Evolutionary conservation across 2,888 invertebrate species (phyloP).

Genomic region (Conistra vaccinii): DNA sequence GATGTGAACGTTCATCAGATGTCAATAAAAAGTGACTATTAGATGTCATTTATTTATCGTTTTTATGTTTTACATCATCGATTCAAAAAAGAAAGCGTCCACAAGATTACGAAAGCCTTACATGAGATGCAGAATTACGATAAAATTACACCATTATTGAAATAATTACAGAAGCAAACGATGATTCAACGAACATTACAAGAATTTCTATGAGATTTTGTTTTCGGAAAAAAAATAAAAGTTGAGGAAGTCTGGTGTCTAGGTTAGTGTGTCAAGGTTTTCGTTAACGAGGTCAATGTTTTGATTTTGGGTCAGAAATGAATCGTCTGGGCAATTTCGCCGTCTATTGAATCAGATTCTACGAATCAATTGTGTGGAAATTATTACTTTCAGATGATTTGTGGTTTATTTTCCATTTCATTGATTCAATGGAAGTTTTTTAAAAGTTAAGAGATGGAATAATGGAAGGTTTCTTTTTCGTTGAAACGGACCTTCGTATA

Average conservation of each 20-base stretch:
- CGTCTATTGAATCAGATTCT: slow-evolving; percentile 42
- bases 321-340: slow-evolving; percentile 36
- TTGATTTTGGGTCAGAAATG: slow-evolving; percentile 37
- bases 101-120: slow-evolving; percentile 6
- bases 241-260: slow-evolving; percentile 52
- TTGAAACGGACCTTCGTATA: background rate
- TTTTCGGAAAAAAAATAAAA: slow-evolving; percentile 34
- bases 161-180: slow-evolving; percentile 16
- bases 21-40: background rate
- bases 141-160: slow-evolving; percentile 37
- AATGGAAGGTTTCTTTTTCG: background rate
- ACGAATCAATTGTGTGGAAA: slow-evolving; percentile 57
- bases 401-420: slow-evolving; percentile 6
- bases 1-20: background rate
- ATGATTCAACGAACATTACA: slow-evolving; percentile 37
- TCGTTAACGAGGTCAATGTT: slow-evolving; percentile 38
- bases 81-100: slow-evolving; percentile 14
- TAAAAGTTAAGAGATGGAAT: background rate
- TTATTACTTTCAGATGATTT: slow-evolving; percentile 30
- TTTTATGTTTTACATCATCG: slow-evolving; percentile 9
- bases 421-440: slow-evolving; percentile 4
- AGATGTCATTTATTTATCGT: background rate
- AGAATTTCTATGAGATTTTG: slow-evolving; percentile 37
- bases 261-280: slow-evolving; percentile 63
- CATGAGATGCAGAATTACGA: background rate